Percentiles rank a stretch among this genome's conserved stretches.
These are phyloP conservation scores for Synergus gifuensis DNA, from an alignment of 2,888 invertebrate species.

Conservation along the genomic window DNA sequence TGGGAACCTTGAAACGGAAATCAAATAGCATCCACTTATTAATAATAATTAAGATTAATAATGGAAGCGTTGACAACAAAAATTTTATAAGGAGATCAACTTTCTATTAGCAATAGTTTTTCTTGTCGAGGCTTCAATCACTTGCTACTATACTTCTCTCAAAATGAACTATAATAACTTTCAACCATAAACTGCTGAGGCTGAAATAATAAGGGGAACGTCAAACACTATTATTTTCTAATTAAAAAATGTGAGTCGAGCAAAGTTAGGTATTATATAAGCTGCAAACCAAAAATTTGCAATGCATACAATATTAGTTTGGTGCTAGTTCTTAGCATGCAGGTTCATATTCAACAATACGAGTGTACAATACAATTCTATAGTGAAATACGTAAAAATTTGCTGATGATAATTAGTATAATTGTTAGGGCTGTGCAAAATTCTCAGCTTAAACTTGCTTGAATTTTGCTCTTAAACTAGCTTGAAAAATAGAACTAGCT, in stretches of 20 bases:
- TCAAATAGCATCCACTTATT: slow-evolving; percentile 7
- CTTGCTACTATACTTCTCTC: slow-evolving; percentile 41
- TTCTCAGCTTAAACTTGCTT: no score
- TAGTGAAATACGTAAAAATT: slow-evolving; percentile 5
- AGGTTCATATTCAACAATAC: slow-evolving; percentile 56
- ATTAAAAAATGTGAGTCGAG: slow-evolving; percentile 19
- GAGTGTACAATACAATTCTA: slow-evolving; percentile 43
- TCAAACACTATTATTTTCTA: slow-evolving; percentile 12
- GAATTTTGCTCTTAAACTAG: no score
- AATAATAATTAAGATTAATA: slow-evolving; percentile 55
- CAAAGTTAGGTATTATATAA: slow-evolving; percentile 35
- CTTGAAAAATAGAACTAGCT: no score
- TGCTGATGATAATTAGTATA: not conserved
- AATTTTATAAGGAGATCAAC: not conserved
- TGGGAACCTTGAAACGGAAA: slow-evolving; percentile 25
- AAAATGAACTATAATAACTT: slow-evolving; percentile 39
- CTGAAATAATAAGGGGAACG: slow-evolving; percentile 42
- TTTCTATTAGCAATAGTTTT: not conserved
- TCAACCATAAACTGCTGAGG: slow-evolving; percentile 34
- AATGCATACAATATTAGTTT: slow-evolving; percentile 37
- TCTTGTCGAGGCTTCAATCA: not conserved
- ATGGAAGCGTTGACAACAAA: slow-evolving; percentile 24
- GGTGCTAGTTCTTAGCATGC: slow-evolving; percentile 57
- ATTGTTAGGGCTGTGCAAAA: not conserved
- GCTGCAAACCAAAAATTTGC: slow-evolving; percentile 25